These are phyloP conservation scores for Cygnus buccinator DNA, from an alignment of 2,113 vertebrate genomes.

Conservation along the genomic window DNA sequence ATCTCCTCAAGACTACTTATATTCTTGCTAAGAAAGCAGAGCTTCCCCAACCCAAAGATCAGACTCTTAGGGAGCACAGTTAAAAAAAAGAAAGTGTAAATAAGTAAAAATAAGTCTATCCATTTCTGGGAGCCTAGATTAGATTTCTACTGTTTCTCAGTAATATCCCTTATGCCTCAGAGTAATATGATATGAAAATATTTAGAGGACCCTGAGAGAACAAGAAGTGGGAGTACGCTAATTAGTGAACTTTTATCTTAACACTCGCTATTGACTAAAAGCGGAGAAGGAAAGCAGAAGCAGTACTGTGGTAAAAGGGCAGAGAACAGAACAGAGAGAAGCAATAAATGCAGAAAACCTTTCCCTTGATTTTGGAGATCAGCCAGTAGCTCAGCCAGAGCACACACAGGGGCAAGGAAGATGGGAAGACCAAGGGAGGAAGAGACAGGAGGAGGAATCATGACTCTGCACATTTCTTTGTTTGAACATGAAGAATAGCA, in stretches of 20 bases:
- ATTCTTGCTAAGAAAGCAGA: conserved; percentile 9
- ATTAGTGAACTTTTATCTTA: not conserved
- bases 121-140: conserved; percentile 8
- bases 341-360: not conserved
- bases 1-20: not conserved
- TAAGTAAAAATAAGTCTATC: not conserved
- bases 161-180: not conserved
- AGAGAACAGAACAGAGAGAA: not conserved
- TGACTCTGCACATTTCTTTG: not conserved
- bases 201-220: not conserved
- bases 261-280: not conserved
- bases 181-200: not conserved
- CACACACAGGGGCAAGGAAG: not conserved
- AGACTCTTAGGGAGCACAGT: not conserved
- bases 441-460: not conserved
- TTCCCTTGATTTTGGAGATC: not conserved
- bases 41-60: not conserved
- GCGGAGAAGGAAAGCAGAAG: not conserved
- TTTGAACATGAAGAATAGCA: not conserved
- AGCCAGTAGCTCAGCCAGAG: not conserved
- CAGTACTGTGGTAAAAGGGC: accelerated
- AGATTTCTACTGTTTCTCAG: not conserved
- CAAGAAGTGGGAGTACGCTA: not conserved
- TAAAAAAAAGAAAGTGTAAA: not conserved
- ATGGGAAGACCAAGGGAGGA: not conserved